Base-by-base conservation (phyloP, 2,797 vertebrate species). In the Sorex maritimensis region DNA sequence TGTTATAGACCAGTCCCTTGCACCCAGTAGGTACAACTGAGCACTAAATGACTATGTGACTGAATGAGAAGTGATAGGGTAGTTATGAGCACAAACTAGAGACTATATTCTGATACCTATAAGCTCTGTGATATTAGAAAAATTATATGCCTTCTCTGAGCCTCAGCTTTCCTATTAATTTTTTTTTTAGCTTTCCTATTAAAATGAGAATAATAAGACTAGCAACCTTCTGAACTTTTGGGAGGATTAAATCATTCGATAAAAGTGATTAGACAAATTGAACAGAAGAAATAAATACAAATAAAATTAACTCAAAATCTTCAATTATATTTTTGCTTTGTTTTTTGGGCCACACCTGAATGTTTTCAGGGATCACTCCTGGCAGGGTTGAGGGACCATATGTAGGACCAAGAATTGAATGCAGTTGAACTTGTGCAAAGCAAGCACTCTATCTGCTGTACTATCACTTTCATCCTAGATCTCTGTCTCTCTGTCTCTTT, bases 211-310 rank as follows among this genome's bases (percentile, higher is more conserved):
- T 21, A 55, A 72, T 34, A 73, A 75, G 38, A 65, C 49, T 41
- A 26, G 0, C 5, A 72, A 26, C 17, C 30, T 90, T 30, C 2
- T 86, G 23, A 72, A n/a, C 9, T 68, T 92, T 75, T 67, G 6
- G 30, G 75, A 14, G 2, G 19, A 65, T 34, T 68, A 38, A 79
- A 61, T 52, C 72, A 10, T 49, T 74, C n/a, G 6, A 61, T 21
- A 19, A 69, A 82, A 44, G 17, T 28, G 23, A 9, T 46, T 81
- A 24, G 73, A 69, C 74, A 9, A 68, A 4, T 72, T 46, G n/a
- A 61, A 81, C 4, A 78, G 21, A 84, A 41, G n/a, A 65, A 92
- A 82, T 81, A 63, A 30, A 81, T 65, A 73, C 13, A 91, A 83
- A 86, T 41, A 55, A 85, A 89, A 73, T 38, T 2, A 85, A 79